phyloP scores from a whole-genome alignment of 2,113 vertebrate genomes.

The Gopherus flavomarginatus region DNA sequence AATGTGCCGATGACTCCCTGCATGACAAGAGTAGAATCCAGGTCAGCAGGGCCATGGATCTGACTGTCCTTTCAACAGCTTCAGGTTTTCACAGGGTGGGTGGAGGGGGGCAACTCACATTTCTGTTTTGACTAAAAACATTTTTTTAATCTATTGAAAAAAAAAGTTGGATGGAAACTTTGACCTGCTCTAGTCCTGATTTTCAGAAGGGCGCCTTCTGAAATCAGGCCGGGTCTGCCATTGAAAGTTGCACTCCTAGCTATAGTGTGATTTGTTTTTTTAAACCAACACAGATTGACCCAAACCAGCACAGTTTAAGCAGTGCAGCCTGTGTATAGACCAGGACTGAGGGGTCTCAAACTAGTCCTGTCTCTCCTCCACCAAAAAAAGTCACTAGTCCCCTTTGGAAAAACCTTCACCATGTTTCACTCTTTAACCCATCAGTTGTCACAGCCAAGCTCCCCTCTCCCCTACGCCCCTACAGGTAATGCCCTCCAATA shows the following conservation, averaged over 20 bases:
- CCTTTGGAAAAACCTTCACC: neutral
- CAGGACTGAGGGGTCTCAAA: neutral
- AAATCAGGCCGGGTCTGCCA: neutral
- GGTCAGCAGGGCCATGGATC: neutral
- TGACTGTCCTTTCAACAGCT: neutral
- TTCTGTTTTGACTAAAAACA: neutral
- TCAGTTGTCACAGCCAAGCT: neutral
- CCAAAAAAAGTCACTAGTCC: neutral
- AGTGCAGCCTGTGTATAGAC: neutral
- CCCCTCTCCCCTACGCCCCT: neutral
- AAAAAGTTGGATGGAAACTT: neutral
- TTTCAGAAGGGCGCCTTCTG: neutral
- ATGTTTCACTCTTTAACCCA: neutral
- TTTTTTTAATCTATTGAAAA: neutral
- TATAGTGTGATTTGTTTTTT: neutral
- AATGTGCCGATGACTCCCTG: no score
- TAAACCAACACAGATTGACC: neutral
- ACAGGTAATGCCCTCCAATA: neutral
- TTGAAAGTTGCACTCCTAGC: neutral
- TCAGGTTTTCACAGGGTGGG: neutral
- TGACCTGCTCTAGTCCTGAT: neutral
- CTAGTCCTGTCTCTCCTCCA: accelerated
- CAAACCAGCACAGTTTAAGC: neutral
- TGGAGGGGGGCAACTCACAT: neutral
- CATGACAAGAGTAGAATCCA: no score